Evolutionary conservation across 2,797 vertebrate genomes (phyloP).

Genomic region (Pangasius mekongensis): DNA sequence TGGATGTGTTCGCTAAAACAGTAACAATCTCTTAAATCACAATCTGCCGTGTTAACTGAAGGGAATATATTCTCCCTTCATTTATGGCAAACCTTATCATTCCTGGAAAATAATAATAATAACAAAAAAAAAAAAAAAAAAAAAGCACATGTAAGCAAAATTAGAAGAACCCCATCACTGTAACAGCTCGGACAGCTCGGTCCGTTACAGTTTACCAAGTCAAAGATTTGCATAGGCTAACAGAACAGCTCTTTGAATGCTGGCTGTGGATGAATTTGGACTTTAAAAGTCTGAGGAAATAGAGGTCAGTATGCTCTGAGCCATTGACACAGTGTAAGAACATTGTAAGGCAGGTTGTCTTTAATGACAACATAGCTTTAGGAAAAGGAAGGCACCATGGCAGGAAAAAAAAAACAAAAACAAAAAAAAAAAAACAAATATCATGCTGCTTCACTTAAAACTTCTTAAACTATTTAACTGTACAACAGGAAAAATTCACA

Average conservation of each 20-base stretch:
- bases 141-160: conserved; percentile 37
- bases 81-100: conserved; percentile 59
- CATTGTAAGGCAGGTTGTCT: conserved; percentile 38
- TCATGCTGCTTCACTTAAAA: conserved; percentile 56
- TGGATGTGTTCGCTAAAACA: conserved; percentile 64
- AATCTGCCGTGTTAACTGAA: conserved; percentile 31
- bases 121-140: background rate
- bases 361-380: conserved; percentile 14
- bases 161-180: conserved; percentile 21
- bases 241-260: conserved; percentile 29
- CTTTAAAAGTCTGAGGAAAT: conserved; percentile 35
- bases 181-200: background rate
- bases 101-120: conserved; percentile 44
- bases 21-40: conserved; percentile 27
- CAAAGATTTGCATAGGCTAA: conserved; percentile 58
- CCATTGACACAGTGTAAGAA: conserved; percentile 24
- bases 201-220: conserved; percentile 51
- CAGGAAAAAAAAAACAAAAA: background rate
- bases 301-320: conserved; percentile 35
- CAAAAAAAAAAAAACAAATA: background rate
- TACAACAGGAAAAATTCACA: conserved; percentile 68
- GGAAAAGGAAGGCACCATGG: conserved; percentile 34
- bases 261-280: conserved; percentile 3
- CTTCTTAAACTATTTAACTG: conserved; percentile 36
- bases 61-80: background rate